Base-by-base conservation (phyloP, 37 sponge, comb jelly and placozoan genomes). In the Eunapius fragilis region DNA sequence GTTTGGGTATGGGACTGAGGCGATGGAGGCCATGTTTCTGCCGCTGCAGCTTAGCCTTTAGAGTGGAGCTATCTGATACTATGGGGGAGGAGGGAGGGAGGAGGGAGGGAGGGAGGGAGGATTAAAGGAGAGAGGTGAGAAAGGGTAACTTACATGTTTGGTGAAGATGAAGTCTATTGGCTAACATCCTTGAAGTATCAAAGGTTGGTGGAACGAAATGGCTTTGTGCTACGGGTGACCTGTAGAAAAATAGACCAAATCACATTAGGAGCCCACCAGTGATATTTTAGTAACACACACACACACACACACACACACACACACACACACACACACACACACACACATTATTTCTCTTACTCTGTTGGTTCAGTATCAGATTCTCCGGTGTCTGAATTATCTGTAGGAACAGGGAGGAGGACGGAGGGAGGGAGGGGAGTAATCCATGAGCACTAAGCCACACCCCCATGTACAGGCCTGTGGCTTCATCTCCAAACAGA, bases 351-450 rank as follows among this genome's bases (percentile, higher is more conserved):
- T 11, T 19, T 1, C 58, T 13, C 58, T 58, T 58, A 58, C 58
- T 58, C 19, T 58, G 58, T 58, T 17, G 73, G 6, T 58, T 58
- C 58, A 58, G 1, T 58, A 19, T 58, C 58, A 19, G 58, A 58
- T 4, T 45, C 47, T 45, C 47, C 47, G 9, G 47, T 45, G 58
- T 58, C 58, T 17, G 58, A 58, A 58, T 58, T 58, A 19, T 58
- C 58, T 58, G 22, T 67, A 23, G 47, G 48, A 76, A 73, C 74
- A 72, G 70, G 69, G 79, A 69, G 77, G 17, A 34, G 41, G 25
- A 69, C 48, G 37, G 75, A 35, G 86, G 28, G 69, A 67, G 26
- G 77, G 38, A 27, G 49, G 47, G 49, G 48, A 58, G 74, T 35
- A 31, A n/a, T 41, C 31, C 31, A 80, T 75, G 70, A 3, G 81